Evolutionary conservation across 2,888 invertebrate species (phyloP), one percentile per base, ranked within the genome.

Genomic region (Polydrusus cervinus): DNA sequence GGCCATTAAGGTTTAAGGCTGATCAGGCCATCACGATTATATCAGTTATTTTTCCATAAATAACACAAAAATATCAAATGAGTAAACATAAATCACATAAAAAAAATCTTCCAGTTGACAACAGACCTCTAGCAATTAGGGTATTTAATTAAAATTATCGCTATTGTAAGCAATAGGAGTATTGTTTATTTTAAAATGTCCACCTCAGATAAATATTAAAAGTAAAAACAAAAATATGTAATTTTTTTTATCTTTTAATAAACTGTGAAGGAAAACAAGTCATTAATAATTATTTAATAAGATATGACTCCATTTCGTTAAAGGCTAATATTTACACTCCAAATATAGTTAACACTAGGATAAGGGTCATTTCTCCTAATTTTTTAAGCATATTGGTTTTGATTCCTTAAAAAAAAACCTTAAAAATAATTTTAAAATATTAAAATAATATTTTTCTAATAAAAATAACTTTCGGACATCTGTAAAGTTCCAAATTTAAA

Each of bases 51-150:
- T 51, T 51, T 51, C 51, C 51, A 51, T 20, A 20, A 20, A 51
- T 16, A 51, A 51, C 20, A 20, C 10, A 51, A 18, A 51, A 18
- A 51, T 20, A 51, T 20, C 20, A 20, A 51, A 51, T 9, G 11
- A 20, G 20, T 51, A 51, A 49, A 49, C 49, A 51, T 18, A 20
- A 51, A 51, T 20, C 11, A 11, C 10, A 51, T 51, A 20, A 20
- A n/a, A 51, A 30, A 47, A 47, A 51, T 51, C 18, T 51, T 51
- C 51, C 51, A 20, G n/a, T 51, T 51, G 51, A 51, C 51, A 51
- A 51, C 51, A 51, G 20, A 11, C 20, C 18, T 0, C 20, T 18
- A 20, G 8, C 20, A 51, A 51, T 20, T 20, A 51, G 14, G n/a
- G 10, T 55, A 55, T 9, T 9, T 53, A 53, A 25, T 25, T 53